Evolutionary conservation across 2,113 vertebrate genomes (phyloP).

Genomic region (Pseudolaguvia tuberculata): DNA sequence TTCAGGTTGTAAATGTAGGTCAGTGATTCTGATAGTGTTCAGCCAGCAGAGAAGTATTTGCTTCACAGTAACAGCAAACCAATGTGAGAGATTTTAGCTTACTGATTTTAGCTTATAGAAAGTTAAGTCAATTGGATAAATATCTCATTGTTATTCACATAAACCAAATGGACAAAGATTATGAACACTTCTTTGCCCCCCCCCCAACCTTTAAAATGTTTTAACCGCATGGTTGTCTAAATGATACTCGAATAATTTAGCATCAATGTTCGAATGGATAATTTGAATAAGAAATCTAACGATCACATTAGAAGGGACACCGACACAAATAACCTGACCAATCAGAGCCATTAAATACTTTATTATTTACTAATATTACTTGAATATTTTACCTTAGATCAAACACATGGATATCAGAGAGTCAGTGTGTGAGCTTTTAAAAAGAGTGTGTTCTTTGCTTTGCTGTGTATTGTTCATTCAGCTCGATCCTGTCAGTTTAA

Average conservation of each 20-base stretch:
- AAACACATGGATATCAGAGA: not conserved
- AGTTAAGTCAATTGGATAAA: not conserved
- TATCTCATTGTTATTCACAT: not conserved
- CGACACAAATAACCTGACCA: not conserved
- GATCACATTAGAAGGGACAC: not conserved
- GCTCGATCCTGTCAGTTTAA: slow-evolving; percentile 48
- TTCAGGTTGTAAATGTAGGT: no score
- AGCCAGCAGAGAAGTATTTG: no score
- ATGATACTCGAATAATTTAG: no score
- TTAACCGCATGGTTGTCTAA: no score
- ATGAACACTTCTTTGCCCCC: no score
- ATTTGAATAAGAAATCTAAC: not conserved
- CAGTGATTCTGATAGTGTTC: no score
- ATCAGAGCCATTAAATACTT: not conserved
- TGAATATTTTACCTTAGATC: not conserved
- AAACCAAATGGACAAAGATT: no score
- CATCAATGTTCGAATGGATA: not conserved
- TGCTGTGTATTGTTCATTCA: slow-evolving; percentile 31
- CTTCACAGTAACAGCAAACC: no score
- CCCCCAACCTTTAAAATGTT: no score
- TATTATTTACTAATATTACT: no score
- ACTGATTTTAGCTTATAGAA: no score
- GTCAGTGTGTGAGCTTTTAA: slow-evolving; percentile 1
- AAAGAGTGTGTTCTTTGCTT: slow-evolving; percentile 28
- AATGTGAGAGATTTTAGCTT: no score